Evolutionary conservation across 2,797 vertebrate species (phyloP).

Genomic region (Eulemur mongoz): DNA sequence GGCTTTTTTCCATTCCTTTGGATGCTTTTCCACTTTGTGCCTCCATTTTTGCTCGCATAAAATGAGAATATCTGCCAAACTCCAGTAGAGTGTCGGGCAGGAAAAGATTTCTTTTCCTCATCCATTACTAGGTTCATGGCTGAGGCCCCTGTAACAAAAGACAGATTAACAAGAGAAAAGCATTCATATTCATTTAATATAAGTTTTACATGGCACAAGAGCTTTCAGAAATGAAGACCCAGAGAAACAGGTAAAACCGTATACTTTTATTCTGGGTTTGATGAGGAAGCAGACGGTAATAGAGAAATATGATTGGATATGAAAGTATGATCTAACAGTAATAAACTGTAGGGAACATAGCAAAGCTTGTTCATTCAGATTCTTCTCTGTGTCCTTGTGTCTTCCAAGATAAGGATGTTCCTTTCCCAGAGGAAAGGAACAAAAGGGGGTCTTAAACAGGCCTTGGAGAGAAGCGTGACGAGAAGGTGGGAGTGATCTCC

Average conservation of each 20-base stretch:
- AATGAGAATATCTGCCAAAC: neutral
- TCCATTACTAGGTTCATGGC: neutral
- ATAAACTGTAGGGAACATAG: too few species aligned
- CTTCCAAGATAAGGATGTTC: neutral
- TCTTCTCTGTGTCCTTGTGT: neutral
- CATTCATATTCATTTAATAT: neutral
- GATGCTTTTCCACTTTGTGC: neutral
- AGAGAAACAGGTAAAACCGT: neutral
- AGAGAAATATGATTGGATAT: neutral
- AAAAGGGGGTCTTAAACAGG: neutral
- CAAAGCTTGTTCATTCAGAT: neutral
- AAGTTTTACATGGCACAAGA: too few species aligned
- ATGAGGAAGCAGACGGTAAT: neutral
- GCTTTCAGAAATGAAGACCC: neutral
- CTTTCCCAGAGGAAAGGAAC: too few species aligned
- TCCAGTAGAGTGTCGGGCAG: neutral
- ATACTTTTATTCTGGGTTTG: neutral
- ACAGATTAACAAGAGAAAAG: neutral
- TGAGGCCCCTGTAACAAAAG: neutral
- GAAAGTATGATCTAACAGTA: fast-evolving
- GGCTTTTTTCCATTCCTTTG: neutral
- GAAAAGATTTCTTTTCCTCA: neutral
- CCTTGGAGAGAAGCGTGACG: neutral
- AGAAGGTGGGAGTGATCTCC: neutral
- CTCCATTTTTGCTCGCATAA: constrained; percentile 48